Base-by-base conservation (phyloP, 2,888 invertebrate genomes). In the Clanis bilineata region DNA sequence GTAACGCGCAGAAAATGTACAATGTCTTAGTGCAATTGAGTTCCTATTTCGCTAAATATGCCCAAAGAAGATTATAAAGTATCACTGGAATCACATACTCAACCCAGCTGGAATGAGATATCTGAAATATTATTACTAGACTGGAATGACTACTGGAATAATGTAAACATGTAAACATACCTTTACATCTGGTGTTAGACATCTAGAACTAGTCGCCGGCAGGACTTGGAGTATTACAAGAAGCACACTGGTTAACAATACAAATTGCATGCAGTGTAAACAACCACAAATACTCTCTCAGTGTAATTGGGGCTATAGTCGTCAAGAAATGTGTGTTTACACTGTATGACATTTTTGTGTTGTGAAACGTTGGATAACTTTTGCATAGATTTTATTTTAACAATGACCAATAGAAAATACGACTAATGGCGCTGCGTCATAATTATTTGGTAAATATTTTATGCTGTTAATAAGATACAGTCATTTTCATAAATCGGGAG, bases 131-230 rank as follows among this genome's bases (percentile, higher is more conserved):
- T 5, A n/a, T 39, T n/a, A n/a, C n/a, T 18, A 6, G 6, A 18
- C 41, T 41, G 5, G 41, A 41, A 18, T 7, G 41, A 4, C 9
- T 9, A 18, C 41, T 41, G 41, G 41, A 41, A 18, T 7, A 41
- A 18, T 41, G 18, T 41, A 36, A 41, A 18, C 9, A 18, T 41
- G 18, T 41, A 36, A 41, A 18, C 9, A 9, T 41, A 41, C 15
- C 22, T 6, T 36, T 44, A 32, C 28, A 51, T 51, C 51, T 51
- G 51, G 28, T 51, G 51, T 51, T 51, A 32, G 28, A 51, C 32
- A 51, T 32, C 32, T 62, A 59, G 57, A 60, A 58, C 66, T 68
- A 68, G 65, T 68, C 65, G 64, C 61, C 58, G 61, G 62, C 59
- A 60, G 57, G 60, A 51, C 32, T 28, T 28, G 32, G 51, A 51